Conservation (phyloP, 64 coral and sea anemone genomes). For the Montipora efflorescens region DNA sequence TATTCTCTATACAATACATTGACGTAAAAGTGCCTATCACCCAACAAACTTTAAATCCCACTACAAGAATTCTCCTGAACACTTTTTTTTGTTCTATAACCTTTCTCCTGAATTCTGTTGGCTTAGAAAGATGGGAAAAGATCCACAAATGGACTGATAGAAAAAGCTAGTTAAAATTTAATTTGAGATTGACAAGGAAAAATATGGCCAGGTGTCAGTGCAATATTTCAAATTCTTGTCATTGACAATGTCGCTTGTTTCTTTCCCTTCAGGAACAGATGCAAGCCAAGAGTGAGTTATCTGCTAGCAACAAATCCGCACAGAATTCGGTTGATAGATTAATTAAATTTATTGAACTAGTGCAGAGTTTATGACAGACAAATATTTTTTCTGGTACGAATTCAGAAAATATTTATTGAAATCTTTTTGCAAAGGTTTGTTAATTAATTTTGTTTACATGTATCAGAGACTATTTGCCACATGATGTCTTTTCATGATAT, state of each 20-base stretch:
- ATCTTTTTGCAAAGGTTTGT: slow-evolving; percentile 28
- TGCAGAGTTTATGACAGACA: slow-evolving; percentile 93
- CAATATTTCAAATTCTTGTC: no score
- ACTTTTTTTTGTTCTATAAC: no score
- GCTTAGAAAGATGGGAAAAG: no score
- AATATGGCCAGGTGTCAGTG: no score
- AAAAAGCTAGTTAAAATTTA: no score
- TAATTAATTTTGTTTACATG: slow-evolving; percentile 29
- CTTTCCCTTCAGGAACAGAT: slow-evolving; percentile 86
- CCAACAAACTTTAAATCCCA: no score
- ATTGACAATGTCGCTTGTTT: background rate
- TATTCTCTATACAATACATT: no score
- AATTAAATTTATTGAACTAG: slow-evolving; percentile 92
- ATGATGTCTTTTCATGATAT: slow-evolving; percentile 14
- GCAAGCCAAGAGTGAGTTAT: slow-evolving; percentile 89
- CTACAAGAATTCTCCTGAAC: no score
- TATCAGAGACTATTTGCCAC: slow-evolving; percentile 1
- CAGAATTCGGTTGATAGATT: slow-evolving; percentile 86
- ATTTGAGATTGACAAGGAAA: no score
- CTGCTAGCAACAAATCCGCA: slow-evolving; percentile 84
- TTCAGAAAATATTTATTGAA: slow-evolving; percentile 53
- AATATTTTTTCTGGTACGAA: background rate
- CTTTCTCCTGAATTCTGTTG: no score
- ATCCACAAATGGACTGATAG: no score
- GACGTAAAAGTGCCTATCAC: no score